Percentiles rank a stretch among this genome's conserved stretches.
Conservation (phyloP, 1,140 invertebrate genomes). For the Heliconius congener region DNA sequence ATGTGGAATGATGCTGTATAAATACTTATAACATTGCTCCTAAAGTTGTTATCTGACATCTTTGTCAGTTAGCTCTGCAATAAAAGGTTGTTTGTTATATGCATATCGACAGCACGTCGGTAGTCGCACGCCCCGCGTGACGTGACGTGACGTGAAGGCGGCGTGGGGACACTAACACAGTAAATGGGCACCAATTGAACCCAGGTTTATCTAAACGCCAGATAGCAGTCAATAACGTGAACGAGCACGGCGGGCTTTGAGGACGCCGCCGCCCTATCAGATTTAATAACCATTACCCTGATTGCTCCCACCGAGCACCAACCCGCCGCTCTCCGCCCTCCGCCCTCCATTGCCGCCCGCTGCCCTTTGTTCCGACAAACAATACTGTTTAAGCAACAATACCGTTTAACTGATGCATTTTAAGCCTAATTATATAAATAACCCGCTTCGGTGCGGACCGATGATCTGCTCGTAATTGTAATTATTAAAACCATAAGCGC, state of each 20-base stretch:
- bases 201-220: conserved; percentile 20
- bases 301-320: conserved; percentile 19
- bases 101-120: background rate
- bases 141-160: background rate
- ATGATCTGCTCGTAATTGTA: background rate
- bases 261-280: conserved; percentile 36
- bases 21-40: background rate
- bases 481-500: too few relatives aligned
- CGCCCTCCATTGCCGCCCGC: background rate
- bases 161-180: background rate
- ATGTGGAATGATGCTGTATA: too few relatives aligned
- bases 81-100: background rate
- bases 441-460: background rate
- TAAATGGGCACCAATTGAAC: background rate
- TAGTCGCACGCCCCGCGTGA: background rate
- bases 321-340: background rate
- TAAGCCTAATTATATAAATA: background rate
- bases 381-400: background rate
- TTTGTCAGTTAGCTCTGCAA: background rate
- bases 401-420: background rate
- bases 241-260: conserved; percentile 25
- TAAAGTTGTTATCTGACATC: background rate
- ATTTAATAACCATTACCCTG: conserved; percentile 43
- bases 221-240: conserved; percentile 25
- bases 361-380: conserved; percentile 6